Evolutionary conservation across 2,888 invertebrate genomes (phyloP).

Genomic region (Melolontha melolontha): DNA sequence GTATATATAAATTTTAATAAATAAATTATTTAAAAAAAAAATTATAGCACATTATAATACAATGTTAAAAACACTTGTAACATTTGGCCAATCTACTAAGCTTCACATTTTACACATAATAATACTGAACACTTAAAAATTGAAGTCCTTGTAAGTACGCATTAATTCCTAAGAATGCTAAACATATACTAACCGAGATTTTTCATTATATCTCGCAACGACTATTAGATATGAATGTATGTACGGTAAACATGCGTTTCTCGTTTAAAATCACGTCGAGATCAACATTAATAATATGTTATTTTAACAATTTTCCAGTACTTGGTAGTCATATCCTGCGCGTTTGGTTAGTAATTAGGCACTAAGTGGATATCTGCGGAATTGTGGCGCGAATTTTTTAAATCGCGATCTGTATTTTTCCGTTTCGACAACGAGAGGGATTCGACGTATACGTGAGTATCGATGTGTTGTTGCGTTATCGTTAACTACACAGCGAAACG

Average conservation of each 20-base stretch:
- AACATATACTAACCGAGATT: slow-evolving; percentile 17
- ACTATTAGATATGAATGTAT: slow-evolving; percentile 5
- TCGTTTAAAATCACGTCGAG: slow-evolving; percentile 14
- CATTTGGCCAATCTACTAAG: too few relatives aligned
- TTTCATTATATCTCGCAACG: slow-evolving; percentile 17
- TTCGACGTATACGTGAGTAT: not conserved
- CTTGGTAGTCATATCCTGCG: slow-evolving; percentile 36
- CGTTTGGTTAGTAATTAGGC: slow-evolving; percentile 11
- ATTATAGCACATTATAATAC: too few relatives aligned
- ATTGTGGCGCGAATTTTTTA: not conserved
- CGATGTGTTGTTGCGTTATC: too few relatives aligned
- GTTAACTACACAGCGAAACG: too few relatives aligned
- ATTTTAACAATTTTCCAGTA: slow-evolving; percentile 30
- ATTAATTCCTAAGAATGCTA: slow-evolving; percentile 25
- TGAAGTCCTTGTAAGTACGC: slow-evolving; percentile 8
- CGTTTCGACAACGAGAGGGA: not conserved
- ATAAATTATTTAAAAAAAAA: too few relatives aligned
- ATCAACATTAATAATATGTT: slow-evolving; percentile 34
- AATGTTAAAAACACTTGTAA: too few relatives aligned
- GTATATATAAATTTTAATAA: too few relatives aligned
- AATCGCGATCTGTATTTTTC: slow-evolving; percentile 5
- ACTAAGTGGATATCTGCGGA: not conserved
- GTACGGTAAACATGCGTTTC: not conserved
- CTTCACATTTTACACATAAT: too few relatives aligned
- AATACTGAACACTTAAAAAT: not conserved